Evolutionary conservation across 1,140 invertebrate genomes (phyloP).

Genomic region (Macrobrachium nipponense): DNA sequence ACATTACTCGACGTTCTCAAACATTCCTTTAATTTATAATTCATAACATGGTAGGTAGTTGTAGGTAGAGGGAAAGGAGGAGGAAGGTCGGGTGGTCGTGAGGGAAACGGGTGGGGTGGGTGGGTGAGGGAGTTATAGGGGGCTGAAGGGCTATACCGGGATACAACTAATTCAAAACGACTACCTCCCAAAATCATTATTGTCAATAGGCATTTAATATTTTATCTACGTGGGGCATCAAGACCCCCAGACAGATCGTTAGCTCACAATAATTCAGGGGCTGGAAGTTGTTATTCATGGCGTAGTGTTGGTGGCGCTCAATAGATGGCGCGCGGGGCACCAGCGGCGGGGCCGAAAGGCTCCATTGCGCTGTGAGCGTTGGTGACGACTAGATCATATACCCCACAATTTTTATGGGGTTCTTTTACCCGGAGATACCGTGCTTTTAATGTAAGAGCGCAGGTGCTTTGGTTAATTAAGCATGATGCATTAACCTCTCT

Average conservation of each 20-base stretch:
- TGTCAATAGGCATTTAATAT: slow-evolving; percentile 44
- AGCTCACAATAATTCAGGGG: slow-evolving; percentile 33
- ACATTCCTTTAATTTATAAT: slow-evolving; percentile 39
- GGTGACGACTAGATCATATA: slow-evolving; percentile 9
- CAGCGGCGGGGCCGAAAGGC: background rate
- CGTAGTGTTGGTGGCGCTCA: slow-evolving; percentile 9
- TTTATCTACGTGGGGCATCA: slow-evolving; percentile 9
- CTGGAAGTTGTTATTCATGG: slow-evolving; percentile 2
- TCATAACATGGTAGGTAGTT: background rate
- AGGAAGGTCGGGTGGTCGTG: background rate
- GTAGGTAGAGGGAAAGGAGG: background rate
- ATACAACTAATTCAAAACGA: slow-evolving; percentile 52
- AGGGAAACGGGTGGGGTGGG: background rate
- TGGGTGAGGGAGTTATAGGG: background rate
- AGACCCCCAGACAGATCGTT: slow-evolving; percentile 15
- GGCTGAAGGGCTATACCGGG: slow-evolving; percentile 6
- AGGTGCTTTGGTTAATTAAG: slow-evolving; percentile 30
- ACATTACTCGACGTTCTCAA: slow-evolving; percentile 16
- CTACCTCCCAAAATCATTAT: slow-evolving; percentile 48
- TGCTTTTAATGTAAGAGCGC: slow-evolving; percentile 25
- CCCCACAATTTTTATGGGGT: background rate
- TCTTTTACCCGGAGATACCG: slow-evolving; percentile 6
- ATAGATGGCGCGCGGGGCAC: slow-evolving; percentile 17
- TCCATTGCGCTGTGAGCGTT: too few species aligned
- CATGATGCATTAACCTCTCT: slow-evolving; percentile 36